Percentiles rank a stretch among this genome's conserved stretches.
Evolutionary conservation across 2,888 invertebrate species (phyloP).

Genomic region (Eupithecia exiguata): DNA sequence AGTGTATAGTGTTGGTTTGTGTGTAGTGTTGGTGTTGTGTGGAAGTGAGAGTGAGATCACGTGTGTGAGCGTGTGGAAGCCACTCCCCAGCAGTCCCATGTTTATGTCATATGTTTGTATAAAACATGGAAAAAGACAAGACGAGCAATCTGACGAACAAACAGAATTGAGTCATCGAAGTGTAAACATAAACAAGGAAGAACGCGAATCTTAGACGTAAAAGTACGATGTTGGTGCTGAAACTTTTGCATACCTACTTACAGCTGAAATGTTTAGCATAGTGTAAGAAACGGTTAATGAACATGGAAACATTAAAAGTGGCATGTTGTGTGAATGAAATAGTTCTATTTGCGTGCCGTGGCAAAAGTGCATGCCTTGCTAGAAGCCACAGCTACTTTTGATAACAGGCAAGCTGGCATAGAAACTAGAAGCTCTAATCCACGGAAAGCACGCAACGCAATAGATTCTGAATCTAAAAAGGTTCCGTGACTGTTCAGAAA

Average conservation of each 20-base stretch:
- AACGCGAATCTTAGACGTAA: conserved; percentile 8
- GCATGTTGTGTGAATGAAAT: conserved; percentile 31
- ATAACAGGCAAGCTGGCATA: conserved; percentile 25
- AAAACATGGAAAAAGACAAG: conserved; percentile 22
- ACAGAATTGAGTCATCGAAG: conserved; percentile 20
- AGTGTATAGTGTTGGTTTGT: no score
- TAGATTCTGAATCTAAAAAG: conserved; percentile 20
- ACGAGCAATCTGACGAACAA: conserved; percentile 24
- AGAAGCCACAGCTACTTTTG: conserved; percentile 27
- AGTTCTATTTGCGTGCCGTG: conserved; percentile 28
- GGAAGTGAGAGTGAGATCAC: no score
- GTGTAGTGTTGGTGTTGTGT: no score
- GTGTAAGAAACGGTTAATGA: conserved; percentile 27
- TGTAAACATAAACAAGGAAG: conserved; percentile 17
- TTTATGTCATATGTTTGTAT: conserved; percentile 34
- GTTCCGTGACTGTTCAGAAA: not conserved
- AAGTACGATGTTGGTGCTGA: conserved; percentile 1
- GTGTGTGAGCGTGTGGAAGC: no score
- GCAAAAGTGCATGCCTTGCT: conserved; percentile 29
- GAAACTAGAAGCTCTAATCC: conserved; percentile 24
- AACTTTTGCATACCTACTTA: conserved; percentile 14
- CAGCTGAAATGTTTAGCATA: conserved; percentile 11
- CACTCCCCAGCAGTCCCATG: no score
- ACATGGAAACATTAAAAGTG: conserved; percentile 16
- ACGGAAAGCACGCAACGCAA: conserved; percentile 23